Evolutionary conservation across 2,113 vertebrate genomes (phyloP), one percentile per base, ranked within the genome.

Genomic region (Propithecus coquereli): DNA sequence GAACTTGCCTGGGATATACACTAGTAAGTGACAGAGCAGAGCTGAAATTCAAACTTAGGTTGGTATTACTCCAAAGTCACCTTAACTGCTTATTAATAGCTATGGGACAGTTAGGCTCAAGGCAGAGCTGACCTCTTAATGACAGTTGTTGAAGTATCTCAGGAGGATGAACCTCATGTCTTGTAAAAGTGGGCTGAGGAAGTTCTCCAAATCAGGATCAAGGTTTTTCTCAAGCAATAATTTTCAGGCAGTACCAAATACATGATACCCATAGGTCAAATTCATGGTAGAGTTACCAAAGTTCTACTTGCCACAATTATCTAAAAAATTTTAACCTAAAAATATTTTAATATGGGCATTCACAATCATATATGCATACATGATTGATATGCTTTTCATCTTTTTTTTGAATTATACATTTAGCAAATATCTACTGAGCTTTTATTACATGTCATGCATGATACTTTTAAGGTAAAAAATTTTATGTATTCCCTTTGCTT

Each of bases 321-420:
- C 8, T 43, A 3, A 16, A 47, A 23, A 45, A 59, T 84, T 61
- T 63, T 47, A 47, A 57, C 14, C 30, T 22, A 20, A 14, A 40
- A 74, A 63, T 27, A 13, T 82, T 77, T 89, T 81, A 61, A 34
- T 34, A 47, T 84, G 32, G 13, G 30, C 20, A 22, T 52, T 71
- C 54, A 23, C 45, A 74, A 54, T 40, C 25, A 52, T 9, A 23
- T 27, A 73, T 32, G 11, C 25, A 6, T 59, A 20, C 8, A 37
- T 45, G 18, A 85, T 79, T 87, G 25, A 47, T 34, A 32, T 70
- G 76, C 32, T 94, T 82, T 82, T 85, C 34, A 40, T 91, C 27
- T 73, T 77, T 79, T 94, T 84, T 23, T 34, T 81, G 57, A 87
- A 87, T 91, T 87, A 74, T 90, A 54, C 25, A 34, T 90, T 86